Percentiles rank a stretch among this genome's conserved stretches.
Evolutionary conservation across 1,140 invertebrate genomes (phyloP).

Genomic region (Drosophila lini): DNA sequence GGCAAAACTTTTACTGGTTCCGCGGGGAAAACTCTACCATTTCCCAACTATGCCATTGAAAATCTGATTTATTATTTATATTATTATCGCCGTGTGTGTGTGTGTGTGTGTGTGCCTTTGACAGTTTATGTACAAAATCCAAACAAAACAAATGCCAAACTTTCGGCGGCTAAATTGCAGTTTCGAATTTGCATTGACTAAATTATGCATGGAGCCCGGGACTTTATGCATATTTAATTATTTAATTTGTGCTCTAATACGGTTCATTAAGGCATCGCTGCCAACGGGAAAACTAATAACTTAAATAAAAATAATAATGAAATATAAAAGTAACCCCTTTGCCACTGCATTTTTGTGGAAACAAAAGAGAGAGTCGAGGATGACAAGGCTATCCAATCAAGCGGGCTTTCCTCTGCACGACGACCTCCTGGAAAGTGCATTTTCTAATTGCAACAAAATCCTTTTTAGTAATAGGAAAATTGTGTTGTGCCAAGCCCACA

Average conservation of each 20-base stretch:
- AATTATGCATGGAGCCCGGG: conserved; percentile 54
- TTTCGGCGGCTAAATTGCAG: conserved; percentile 28
- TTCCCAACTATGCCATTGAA: conserved; percentile 13
- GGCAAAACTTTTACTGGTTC: neutral
- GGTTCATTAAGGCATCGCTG: conserved; percentile 44
- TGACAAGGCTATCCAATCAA: conserved; percentile 20
- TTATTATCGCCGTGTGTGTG: neutral
- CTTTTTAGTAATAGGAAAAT: conserved; percentile 75
- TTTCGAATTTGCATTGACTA: conserved; percentile 39
- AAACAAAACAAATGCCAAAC: conserved; percentile 26
- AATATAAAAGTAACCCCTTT: neutral
- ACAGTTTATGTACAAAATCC: conserved; percentile 38
- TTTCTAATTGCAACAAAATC: conserved; percentile 81
- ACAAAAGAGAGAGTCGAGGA: neutral
- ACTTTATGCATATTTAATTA: conserved; percentile 71
- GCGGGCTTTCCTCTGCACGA: neutral
- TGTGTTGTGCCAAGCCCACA: conserved; percentile 59
- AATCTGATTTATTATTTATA: conserved; percentile 34
- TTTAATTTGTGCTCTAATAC: conserved; percentile 60
- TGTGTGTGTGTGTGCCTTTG: conserved; percentile 33
- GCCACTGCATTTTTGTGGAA: neutral
- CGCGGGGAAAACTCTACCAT: conserved; percentile 1
- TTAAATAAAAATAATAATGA: neutral
- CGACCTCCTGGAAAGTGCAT: conserved; percentile 58
- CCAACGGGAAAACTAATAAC: conserved; percentile 22